Evolutionary conservation across 2,797 vertebrate species (phyloP), one percentile per base, ranked within the genome.

Genomic region (Setipinna tenuifilis): DNA sequence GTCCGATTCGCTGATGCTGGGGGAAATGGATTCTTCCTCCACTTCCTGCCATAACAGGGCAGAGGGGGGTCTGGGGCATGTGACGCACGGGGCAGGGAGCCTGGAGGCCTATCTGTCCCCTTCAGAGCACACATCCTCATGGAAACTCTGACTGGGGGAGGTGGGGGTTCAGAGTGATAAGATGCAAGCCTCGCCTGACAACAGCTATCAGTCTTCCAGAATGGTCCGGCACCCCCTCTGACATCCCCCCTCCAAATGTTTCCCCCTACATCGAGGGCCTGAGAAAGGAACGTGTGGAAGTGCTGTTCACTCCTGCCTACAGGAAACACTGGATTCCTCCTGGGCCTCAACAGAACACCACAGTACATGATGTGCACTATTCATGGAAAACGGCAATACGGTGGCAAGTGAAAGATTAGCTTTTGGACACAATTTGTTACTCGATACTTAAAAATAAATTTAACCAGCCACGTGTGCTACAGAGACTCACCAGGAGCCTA

Each of bases 61-160:
- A 86, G 83, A 35, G 21, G 83, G 85, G 86, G 71, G 71, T 78
- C 71, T 78, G 35, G 71, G 35, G 9, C 71, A 44, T 78, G 31
- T 41, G 71, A 78, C 71, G 71, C 31, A 75, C 71, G 9, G 7
- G 91, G 90, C 91, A 83, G 7, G 19, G 87, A 88, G 86, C 62
- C 78, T 75, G 35, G 61, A 25, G 31, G 81, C 57, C 88, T 88
- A 91, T 93, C 92, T 84, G 84, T 80, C 84, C 87, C 83, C 80
- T 44, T 21, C 57, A 84, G 88, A 92, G 93, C 92, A 91, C 85
- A 92, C 92, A 94, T 94, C 94, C 95, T 94, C 89, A 87, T 92
- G 93, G 93, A 94, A 94, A 93, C 85, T 89, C 41, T 83, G 85
- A 84, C 88, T 81, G 82, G 71, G 17, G 59, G 41, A 83, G 85